These are phyloP conservation scores for Trachymyrmex cornetzi DNA, from an alignment of 1,140 invertebrate genomes.

Conservation along the genomic window DNA sequence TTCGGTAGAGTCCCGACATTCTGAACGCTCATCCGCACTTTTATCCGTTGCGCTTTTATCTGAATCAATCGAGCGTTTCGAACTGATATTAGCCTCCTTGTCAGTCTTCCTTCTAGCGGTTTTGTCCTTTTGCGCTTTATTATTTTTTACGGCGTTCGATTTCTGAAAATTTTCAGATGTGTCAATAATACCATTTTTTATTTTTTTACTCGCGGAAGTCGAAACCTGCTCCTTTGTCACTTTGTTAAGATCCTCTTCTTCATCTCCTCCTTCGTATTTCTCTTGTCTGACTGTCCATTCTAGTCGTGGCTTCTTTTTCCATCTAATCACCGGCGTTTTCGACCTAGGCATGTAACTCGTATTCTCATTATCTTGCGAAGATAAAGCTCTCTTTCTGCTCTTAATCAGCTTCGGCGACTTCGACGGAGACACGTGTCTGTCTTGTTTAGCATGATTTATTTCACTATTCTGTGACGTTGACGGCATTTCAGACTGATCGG, in stretches of 20 bases:
- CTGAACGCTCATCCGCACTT: not conserved
- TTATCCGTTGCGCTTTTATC: slow-evolving; percentile 4
- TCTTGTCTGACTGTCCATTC: not conserved
- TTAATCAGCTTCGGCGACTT: not conserved
- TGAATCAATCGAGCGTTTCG: not conserved
- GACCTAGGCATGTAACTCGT: not conserved
- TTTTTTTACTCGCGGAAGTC: not conserved
- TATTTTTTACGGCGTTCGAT: too few relatives aligned
- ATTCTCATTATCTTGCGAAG: slow-evolving; percentile 38
- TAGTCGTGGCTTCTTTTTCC: slow-evolving; percentile 46
- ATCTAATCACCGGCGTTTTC: slow-evolving; percentile 27
- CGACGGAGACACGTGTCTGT: not conserved
- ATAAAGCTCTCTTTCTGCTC: not conserved
- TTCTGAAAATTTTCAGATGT: not conserved
- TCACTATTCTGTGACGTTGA: slow-evolving; percentile 43
- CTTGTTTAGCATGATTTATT: not conserved
- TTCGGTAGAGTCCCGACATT: not conserved
- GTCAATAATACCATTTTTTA: not conserved
- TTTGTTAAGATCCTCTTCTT: not conserved
- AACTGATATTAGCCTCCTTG: not conserved
- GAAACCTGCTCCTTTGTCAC: not conserved
- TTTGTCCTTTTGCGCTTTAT: not conserved
- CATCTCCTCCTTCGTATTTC: not conserved
- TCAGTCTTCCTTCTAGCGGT: not conserved
- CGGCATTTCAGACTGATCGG: not conserved